Evolutionary conservation across 2,888 invertebrate species (phyloP), one percentile per base, ranked within the genome.

Genomic region (Drosophila koepferae): DNA sequence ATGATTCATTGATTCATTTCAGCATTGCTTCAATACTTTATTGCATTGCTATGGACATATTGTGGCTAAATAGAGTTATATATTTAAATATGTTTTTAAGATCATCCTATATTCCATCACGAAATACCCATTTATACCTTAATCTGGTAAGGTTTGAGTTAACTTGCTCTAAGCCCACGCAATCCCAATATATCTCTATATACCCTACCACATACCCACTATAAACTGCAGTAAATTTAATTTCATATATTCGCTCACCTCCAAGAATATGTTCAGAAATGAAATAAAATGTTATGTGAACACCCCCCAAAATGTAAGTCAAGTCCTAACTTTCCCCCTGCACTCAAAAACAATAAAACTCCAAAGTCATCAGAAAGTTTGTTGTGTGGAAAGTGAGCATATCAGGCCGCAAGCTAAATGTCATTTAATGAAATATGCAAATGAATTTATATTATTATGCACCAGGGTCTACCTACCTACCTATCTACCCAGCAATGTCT

Each of bases 361-460:
- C 36, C 9, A 41, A 54, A 63, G 54, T 72, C 58, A 72, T 72
- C 71, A 56, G 62, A 28, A 38, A 53, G 31, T 62, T 49, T 58
- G 43, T 43, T 58, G 43, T 14, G 16, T 34, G 20, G 54, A 54
- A 36, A 36, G 36, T 20, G 54, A 40, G 34, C 48, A 68, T 60
- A 31, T 71, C 53, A 63, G 55, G 67, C 70, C 74, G 56, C 6
- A 16, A 58, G 64, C 75, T 69, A 68, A 79, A 74, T 63, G 70
- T 58, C 70, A 70, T 74, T 70, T 70, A 80, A 77, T 74, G 74
- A 84, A 87, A 70, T 88, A 88, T 83, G 86, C 86, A 83, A 83
- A 83, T 88, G 77, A 68, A 74, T 88, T 82, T 61, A 64, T 77
- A 67, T 77, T 80, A 88, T 86, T 74, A 86, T 86, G 77, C 82